Evolutionary conservation across 2,888 invertebrate genomes (phyloP), one percentile per base, ranked within the genome.

Genomic region (Zootermopsis nevadensis): DNA sequence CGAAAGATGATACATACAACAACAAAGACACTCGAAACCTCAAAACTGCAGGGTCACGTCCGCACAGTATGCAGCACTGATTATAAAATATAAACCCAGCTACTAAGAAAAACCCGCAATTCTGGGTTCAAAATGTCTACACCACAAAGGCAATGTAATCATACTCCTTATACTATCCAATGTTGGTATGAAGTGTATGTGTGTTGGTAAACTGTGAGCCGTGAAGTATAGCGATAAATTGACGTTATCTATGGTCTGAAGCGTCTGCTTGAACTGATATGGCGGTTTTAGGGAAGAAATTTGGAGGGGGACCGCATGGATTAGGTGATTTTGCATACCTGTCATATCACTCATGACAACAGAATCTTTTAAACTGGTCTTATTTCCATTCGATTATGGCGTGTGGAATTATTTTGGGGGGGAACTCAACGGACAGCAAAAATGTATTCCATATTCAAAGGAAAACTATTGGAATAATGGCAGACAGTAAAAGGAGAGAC

Each of bases 251-350:
- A 48, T 48, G 8, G 48, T 48, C 10, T 48, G 8, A 48, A 15
- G 48, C 12, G 66, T n/a, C 27, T 8, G 33, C 30, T 12, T 2
- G 1, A 38, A 42, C 1, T 38, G 31, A 38, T 22, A 2, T 12
- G 19, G 55, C 53, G 7, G 77, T 81, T 22, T 24, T 83, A 60
- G 38, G 83, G 24, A 81, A 30, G 15, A 83, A 83, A 81, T 69
- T 82, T n/a, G 84, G 83, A 30, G 84, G 84, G 7, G 84, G 84
- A 10, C 84, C 84, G 12, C 83, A 80, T 69, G 84, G 84, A 38
- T 33, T 83, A 30, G 84, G 84, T 84, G 72, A 80, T 30, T 7
- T 35, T 35, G 19, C 10, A 33, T 31, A 67, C 66, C 12, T 48
- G 10, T 27, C 7, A 10, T 66, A 27, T 66, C 10, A 24, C 66